phyloP scores from a whole-genome alignment of 2,888 invertebrate species.

The Nematopogon swammerdamellus region DNA sequence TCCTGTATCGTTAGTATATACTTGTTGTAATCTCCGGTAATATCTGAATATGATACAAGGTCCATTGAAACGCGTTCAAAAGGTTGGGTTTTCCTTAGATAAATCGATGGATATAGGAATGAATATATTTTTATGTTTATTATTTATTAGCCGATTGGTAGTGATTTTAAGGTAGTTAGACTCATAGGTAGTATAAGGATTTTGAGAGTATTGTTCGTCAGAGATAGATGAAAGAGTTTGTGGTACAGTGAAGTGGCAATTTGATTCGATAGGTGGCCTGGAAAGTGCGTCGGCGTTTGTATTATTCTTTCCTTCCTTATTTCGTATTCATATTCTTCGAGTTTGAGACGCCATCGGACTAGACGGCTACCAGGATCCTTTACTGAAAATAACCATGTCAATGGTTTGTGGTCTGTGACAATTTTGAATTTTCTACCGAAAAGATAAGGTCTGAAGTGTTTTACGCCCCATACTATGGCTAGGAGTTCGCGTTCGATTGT shows the following conservation, averaged over 20 bases:
- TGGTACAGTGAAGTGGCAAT: too few species aligned
- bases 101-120: too few species aligned
- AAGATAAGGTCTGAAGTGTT: slow-evolving; percentile 14
- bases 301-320: slow-evolving; percentile 17
- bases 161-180: too few species aligned
- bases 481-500: slow-evolving; percentile 14
- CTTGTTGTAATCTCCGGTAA: too few species aligned
- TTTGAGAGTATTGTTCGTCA: too few species aligned
- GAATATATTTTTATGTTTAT: too few species aligned
- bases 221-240: too few species aligned
- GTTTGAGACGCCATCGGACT: slow-evolving; percentile 14
- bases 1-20: too few species aligned
- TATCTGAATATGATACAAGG: slow-evolving; percentile 4
- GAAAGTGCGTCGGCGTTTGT: slow-evolving; percentile 17
- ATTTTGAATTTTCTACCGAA: slow-evolving; percentile 9
- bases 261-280: slow-evolving; percentile 11
- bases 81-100: slow-evolving; percentile 10
- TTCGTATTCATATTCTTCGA: slow-evolving; percentile 16
- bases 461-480: slow-evolving; percentile 13
- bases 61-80: slow-evolving; percentile 20
- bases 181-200: too few species aligned
- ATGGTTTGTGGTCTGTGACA: slow-evolving; percentile 13
- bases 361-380: slow-evolving; percentile 16
- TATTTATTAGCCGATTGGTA: too few species aligned
- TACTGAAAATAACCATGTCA: slow-evolving; percentile 14